Percentiles rank a stretch among this genome's conserved stretches.
These are phyloP conservation scores for Metopia argyrocephala DNA, from an alignment of 2,888 invertebrate species.

Conservation along the genomic window DNA sequence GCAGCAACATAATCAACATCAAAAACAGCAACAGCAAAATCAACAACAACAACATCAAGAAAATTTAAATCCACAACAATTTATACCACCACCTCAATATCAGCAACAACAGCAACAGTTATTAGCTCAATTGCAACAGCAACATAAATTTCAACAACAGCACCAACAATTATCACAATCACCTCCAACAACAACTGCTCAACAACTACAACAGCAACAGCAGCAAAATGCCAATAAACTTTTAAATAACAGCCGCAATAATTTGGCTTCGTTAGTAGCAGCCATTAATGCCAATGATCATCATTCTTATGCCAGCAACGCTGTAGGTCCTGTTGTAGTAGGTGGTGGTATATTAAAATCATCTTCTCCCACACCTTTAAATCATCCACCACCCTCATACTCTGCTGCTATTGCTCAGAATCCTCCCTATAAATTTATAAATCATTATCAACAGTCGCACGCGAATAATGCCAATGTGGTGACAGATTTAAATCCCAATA, in stretches of 20 bases:
- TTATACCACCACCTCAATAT: slow-evolving; percentile 66
- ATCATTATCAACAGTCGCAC: slow-evolving; percentile 64
- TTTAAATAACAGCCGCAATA: slow-evolving; percentile 74
- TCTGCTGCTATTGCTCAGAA: slow-evolving; percentile 70
- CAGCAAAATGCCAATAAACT: slow-evolving; percentile 66
- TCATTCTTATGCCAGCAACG: slow-evolving; percentile 50
- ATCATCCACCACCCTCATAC: slow-evolving; percentile 72
- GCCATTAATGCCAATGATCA: slow-evolving; percentile 69
- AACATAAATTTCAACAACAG: slow-evolving; percentile 71
- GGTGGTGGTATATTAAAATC: slow-evolving; percentile 26
- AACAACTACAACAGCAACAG: slow-evolving; percentile 62
- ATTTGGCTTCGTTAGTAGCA: slow-evolving; percentile 71
- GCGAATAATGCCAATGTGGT: slow-evolving; percentile 28
- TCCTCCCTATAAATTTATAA: slow-evolving; percentile 67
- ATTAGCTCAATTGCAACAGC: slow-evolving; percentile 68
- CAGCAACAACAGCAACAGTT: slow-evolving; percentile 66
- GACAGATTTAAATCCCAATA: slow-evolving; percentile 52
- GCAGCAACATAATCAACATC: slow-evolving; percentile 67
- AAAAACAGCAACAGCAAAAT: slow-evolving; percentile 72
- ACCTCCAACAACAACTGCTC: slow-evolving; percentile 44
- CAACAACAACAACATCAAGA: slow-evolving; percentile 64
- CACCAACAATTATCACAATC: slow-evolving; percentile 70
- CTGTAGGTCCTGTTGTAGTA: slow-evolving; percentile 65
- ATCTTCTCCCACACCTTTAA: slow-evolving; percentile 52
- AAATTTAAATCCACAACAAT: slow-evolving; percentile 69